A percentile compares a stretch with the other conserved stretches of the same genome.
Evolutionary conservation across 1,140 invertebrate species (phyloP).

Genomic region (Caenorhabditis elegans): DNA sequence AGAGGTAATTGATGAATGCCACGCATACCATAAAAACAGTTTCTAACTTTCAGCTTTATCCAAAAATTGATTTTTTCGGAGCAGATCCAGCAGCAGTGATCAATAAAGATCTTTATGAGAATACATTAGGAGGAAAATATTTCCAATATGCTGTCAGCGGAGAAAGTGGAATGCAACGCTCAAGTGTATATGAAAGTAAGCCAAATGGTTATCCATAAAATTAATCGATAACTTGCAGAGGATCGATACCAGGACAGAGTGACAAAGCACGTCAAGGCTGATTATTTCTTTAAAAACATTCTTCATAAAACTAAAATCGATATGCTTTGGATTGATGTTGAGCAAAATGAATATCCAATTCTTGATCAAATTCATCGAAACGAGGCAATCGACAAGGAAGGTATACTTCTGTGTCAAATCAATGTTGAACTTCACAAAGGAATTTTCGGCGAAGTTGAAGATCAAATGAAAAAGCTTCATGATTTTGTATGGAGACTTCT

Average conservation of each 20-base stretch:
- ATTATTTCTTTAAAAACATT: background rate
- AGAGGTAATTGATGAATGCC: background rate
- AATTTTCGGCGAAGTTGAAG: background rate
- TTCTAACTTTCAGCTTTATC: background rate
- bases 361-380: background rate
- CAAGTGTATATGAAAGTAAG: background rate
- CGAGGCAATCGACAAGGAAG: background rate
- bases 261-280: background rate
- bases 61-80: background rate
- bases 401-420: background rate
- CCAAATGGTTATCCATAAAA: background rate
- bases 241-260: background rate
- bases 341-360: background rate
- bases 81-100: background rate
- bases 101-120: background rate
- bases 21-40: too few relatives aligned
- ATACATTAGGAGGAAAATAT: background rate
- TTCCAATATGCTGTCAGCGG: background rate
- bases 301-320: background rate
- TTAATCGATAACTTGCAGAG: background rate
- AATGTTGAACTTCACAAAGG: background rate
- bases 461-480: background rate
- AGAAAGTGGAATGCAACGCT: background rate
- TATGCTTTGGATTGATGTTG: background rate
- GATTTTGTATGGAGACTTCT: background rate